Base-by-base conservation (phyloP, 37 sponge, comb jelly and placozoan genomes). In the Diacarnus erythraeanus region DNA sequence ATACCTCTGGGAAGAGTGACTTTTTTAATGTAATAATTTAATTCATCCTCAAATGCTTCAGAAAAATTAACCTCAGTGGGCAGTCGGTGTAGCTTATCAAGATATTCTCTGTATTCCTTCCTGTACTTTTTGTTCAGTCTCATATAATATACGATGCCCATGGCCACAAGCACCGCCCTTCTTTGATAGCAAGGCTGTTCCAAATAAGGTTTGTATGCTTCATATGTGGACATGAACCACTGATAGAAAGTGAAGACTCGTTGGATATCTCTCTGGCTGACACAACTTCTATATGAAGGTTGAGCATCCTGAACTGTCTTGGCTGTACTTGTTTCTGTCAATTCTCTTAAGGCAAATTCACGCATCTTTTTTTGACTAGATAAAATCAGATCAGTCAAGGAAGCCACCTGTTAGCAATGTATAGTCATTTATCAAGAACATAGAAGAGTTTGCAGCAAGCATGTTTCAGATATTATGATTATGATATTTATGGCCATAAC, bases 231-330 rank as follows among this genome's bases (percentile, higher is more conserved):
- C 72, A 63, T 64, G 27, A 88, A 37, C 88, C 88, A 88, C 38
- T 83, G 65, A 25, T 88, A 82, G 69, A 88, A 88, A 36, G 77
- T 81, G 64, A 88, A 82, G 27, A 88, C 79, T 65, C 88, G 57
- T 77, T 95, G 92, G 22, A 95, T 91, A 31, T 91, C 95, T 34
- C 95, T 47, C 69, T 94, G 95, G 35, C 91, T 90, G 40, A 94
- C 95, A 31, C 86, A 90, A 71, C 95, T 94, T 38, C 75, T 70
- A 38, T 91, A 83, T 12, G 65, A 56, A n/a, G 37, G 42, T 2
- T 54, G 26, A 17, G 22, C 27, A 47, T 47, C 6, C 51, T 6
- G 12, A 6, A 47, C 27, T n/a, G 23, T 25, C 22, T 60, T 17
- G 61, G 23, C 61, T 20, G 23, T 25, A 60, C 61, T 21, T 60